Conservation (phyloP, 2,888 invertebrate genomes). For the Drosophila tripunctata region DNA sequence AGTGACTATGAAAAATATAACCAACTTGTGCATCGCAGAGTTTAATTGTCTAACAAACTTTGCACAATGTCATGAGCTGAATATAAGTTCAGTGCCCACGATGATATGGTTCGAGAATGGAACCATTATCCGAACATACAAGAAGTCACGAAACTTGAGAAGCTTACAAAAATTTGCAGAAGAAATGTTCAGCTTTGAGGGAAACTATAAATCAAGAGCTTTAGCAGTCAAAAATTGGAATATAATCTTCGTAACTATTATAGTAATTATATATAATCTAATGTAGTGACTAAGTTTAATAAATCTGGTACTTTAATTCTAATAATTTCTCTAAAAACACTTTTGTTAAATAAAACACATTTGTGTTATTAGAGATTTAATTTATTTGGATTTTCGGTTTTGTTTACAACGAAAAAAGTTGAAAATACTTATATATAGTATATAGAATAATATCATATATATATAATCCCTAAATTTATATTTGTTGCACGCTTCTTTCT, state of each 20-base stretch:
- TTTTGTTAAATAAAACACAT: too few species aligned
- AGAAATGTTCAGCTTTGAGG: background rate
- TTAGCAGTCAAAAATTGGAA: background rate
- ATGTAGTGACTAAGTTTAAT: too few species aligned
- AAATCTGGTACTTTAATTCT: too few species aligned
- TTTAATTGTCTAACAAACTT: background rate
- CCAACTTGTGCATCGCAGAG: conserved; percentile 11
- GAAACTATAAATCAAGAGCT: background rate
- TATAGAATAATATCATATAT: conserved; percentile 53
- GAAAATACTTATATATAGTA: conserved; percentile 34
- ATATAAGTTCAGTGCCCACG: background rate
- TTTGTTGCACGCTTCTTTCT: conserved; percentile 29
- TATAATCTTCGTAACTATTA: background rate
- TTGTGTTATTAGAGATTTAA: conserved; percentile 52
- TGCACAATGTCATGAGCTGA: background rate
- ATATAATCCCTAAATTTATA: conserved; percentile 24
- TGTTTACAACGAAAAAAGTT: conserved; percentile 62
- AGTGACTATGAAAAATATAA: accelerated
- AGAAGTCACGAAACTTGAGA: background rate
- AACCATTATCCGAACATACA: background rate
- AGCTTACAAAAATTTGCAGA: background rate
- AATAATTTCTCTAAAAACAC: too few species aligned
- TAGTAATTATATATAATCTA: background rate
- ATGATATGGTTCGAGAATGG: conserved; percentile 13
- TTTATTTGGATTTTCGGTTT: conserved; percentile 29